Conservation (phyloP, 2,113 vertebrate species). For the Pangasianodon hypophthalmus region DNA sequence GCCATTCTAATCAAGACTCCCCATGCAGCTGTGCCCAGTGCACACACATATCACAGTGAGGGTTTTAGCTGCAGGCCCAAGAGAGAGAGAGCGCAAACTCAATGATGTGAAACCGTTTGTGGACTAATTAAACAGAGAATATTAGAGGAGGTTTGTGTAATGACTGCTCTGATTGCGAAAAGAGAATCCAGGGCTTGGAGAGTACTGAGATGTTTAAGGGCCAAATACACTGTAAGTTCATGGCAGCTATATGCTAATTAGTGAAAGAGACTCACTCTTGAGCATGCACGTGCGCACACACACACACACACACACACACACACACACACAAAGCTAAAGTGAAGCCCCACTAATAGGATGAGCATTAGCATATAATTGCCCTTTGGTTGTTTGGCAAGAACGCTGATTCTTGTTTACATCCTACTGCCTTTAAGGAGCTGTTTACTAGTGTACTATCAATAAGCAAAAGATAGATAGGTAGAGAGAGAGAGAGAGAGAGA, state of each 20-base stretch:
- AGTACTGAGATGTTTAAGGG: slow-evolving; percentile 42
- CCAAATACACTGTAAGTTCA: slow-evolving; percentile 32
- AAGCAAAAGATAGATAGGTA: not conserved
- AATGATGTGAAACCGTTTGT: slow-evolving; percentile 35
- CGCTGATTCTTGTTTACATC: slow-evolving; percentile 40
- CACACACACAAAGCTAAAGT: slow-evolving; percentile 42
- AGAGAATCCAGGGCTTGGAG: slow-evolving; percentile 23
- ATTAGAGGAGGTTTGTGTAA: slow-evolving; percentile 19
- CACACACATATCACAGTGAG: not conserved
- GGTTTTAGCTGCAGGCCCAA: not conserved
- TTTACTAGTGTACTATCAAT: slow-evolving; percentile 44
- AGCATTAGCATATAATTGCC: slow-evolving; percentile 57
- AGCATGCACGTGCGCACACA: not conserved
- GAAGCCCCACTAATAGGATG: slow-evolving; percentile 52
- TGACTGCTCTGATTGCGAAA: slow-evolving; percentile 29
- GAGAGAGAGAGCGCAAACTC: not conserved
- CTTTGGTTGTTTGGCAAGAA: slow-evolving; percentile 42
- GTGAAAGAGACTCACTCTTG: slow-evolving; percentile 7
- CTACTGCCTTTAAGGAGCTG: slow-evolving; percentile 45
- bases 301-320: slow-evolving; percentile 4
- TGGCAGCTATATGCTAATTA: slow-evolving; percentile 56
- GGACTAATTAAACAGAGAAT: slow-evolving; percentile 42
- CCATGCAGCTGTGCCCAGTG: not conserved
- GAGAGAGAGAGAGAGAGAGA: not conserved
- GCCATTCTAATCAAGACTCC: slow-evolving; percentile 4